phyloP scores from a whole-genome alignment of 2,888 invertebrate genomes.

The Caenorhabditis sp. region DNA sequence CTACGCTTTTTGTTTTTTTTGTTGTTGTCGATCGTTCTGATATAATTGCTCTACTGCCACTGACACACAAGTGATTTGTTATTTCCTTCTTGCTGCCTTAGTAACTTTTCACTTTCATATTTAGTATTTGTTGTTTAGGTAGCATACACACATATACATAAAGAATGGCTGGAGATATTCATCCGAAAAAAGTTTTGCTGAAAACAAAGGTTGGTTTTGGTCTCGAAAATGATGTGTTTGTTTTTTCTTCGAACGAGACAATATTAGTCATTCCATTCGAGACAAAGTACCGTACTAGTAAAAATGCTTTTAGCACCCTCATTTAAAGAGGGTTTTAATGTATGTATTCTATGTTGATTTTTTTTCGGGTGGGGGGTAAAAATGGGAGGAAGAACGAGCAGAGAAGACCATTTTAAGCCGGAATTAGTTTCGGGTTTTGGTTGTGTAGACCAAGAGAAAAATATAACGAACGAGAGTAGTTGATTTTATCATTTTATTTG shows the following conservation, averaged over 20 bases:
- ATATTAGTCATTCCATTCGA: too few relatives aligned
- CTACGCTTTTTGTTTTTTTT: constrained; percentile 32
- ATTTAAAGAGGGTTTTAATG: background rate
- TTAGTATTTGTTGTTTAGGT: background rate
- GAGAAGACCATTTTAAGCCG: constrained; percentile 2
- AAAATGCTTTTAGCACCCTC: background rate
- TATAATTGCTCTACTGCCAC: background rate
- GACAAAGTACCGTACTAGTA: too few relatives aligned
- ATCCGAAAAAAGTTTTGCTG: constrained; percentile 39
- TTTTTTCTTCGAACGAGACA: too few relatives aligned
- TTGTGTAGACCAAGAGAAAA: too few relatives aligned
- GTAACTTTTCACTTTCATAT: constrained; percentile 7
- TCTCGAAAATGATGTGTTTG: background rate
- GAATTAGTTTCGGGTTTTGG: constrained; percentile 5
- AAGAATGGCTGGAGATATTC: constrained; percentile 36
- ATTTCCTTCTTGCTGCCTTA: background rate
- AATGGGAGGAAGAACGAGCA: background rate
- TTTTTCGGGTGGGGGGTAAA: background rate
- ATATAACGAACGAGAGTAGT: background rate
- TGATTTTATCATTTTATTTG: background rate
- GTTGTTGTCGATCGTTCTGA: background rate
- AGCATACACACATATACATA: background rate
- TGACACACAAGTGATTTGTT: background rate
- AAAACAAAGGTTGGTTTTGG: constrained; percentile 29
- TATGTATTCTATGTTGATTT: background rate